Evolutionary conservation across 2,797 vertebrate species (phyloP).

Genomic region (Notolepis coatsorum): DNA sequence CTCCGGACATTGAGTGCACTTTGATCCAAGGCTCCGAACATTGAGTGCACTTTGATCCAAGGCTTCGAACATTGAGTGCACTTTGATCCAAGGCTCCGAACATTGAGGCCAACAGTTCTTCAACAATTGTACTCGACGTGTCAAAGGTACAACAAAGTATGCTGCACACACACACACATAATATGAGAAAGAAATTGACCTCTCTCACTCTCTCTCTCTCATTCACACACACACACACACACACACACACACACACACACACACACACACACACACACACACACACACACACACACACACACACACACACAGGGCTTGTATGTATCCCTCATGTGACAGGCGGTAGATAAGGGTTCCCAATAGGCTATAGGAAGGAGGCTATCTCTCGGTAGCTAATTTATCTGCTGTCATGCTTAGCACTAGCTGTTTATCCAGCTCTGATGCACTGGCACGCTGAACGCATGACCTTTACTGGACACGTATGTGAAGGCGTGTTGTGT

Average conservation of each 20-base stretch:
- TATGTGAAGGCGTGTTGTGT: conserved; percentile 32
- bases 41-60: too few relatives aligned
- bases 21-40: too few relatives aligned
- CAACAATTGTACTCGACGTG: conserved; percentile 33
- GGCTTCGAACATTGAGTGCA: too few relatives aligned
- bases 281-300: conserved; percentile 21
- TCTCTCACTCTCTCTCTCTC: too few relatives aligned
- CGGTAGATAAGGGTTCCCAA: conserved; percentile 64
- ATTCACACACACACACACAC: too few relatives aligned
- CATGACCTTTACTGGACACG: conserved; percentile 71
- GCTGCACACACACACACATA: conserved; percentile 21
- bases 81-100: not conserved
- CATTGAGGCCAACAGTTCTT: conserved; percentile 2
- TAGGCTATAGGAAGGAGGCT: conserved; percentile 39
- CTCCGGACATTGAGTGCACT: too few relatives aligned
- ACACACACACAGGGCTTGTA: conserved; percentile 40
- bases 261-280: not conserved
- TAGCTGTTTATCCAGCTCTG: conserved; percentile 65
- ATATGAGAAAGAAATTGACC: too few relatives aligned
- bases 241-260: not conserved
- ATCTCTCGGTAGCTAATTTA: conserved; percentile 67
- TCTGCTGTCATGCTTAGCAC: conserved; percentile 56
- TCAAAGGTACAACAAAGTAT: too few relatives aligned
- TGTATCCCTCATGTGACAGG: conserved; percentile 54
- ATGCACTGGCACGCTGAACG: conserved; percentile 60